A percentile compares a stretch with the other conserved stretches of the same genome.
phyloP scores from a whole-genome alignment of 2,888 invertebrate genomes.

The Drosophila multiciliata region DNA sequence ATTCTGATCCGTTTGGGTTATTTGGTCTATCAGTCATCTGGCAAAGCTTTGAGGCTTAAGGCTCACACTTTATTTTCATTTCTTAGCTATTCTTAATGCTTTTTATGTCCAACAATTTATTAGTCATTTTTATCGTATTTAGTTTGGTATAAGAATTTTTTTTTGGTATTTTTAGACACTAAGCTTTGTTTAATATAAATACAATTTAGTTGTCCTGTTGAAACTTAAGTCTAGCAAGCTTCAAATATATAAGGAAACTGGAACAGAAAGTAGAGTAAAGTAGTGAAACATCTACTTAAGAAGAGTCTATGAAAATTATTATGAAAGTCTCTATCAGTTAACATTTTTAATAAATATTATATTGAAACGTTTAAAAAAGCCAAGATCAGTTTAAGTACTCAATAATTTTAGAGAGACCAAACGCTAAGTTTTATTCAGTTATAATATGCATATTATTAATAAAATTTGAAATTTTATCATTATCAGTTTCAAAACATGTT shows the following conservation, averaged over 20 bases:
- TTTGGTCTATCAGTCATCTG: constrained; percentile 42
- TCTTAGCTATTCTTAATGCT: constrained; percentile 5
- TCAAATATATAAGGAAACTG: background rate
- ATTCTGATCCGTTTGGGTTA: constrained; percentile 26
- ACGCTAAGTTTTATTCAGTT: background rate
- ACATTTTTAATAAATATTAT: background rate
- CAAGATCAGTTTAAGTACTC: background rate
- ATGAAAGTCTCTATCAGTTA: background rate
- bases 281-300: background rate
- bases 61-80: constrained; percentile 26
- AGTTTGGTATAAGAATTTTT: background rate
- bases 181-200: background rate
- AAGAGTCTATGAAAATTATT: background rate
- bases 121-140: background rate
- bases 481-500: background rate
- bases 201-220: background rate
- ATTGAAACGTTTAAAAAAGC: too few species aligned
- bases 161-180: background rate
- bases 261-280: too few species aligned
- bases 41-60: constrained; percentile 25
- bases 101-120: constrained; percentile 6
- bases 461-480: background rate
- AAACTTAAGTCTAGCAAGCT: background rate
- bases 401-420: background rate
- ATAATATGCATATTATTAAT: background rate